Evolutionary conservation across 1,140 invertebrate species (phyloP), one percentile per base, ranked within the genome.

Genomic region (Palaemon carinicauda): DNA sequence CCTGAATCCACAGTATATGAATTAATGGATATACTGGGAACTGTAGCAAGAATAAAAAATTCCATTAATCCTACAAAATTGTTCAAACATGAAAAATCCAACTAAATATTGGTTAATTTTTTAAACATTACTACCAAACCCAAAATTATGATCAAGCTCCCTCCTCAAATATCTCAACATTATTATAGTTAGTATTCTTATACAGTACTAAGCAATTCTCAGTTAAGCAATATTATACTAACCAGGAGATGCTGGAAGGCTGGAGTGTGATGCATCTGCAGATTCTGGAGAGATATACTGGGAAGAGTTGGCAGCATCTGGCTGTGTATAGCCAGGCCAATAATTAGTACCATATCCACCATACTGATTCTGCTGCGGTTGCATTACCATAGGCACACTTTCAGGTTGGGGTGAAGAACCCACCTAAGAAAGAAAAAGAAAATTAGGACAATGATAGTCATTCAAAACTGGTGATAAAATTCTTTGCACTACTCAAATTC

Each of bases 191-290:
- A 41, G 9, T 41, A 41, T 41, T 41, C 41, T 41, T 41, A 41
- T 7, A n/a, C n/a, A n/a, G 41, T 41, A 7, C 41, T 41, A 41
- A 7, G 41, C 41, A 41, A 12, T 4, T 0, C 41, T 12, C 5
- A 41, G 5, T 41, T 41, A 1, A 9, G 41, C 7, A 41, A 5
- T 41, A n/a, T 17, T 60, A 33, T 73, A 73, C 73, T 21, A 50
- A 75, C 73, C 73, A 51, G 73, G 21, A 50, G 73, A 50, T 14
- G 73, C 33, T 75, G 73, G 73, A 75, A 75, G 73, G 24, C 73
- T 75, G 14, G 19, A 14, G n/a, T 75, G 73, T 50, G 73, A 21
- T 9, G 4, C 17, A 29, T 50, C 73, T 50, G 19, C 17, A 10
- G 33, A 50, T 12, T 51, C 9, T 12, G 14, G 41, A 33, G 41